Conservation (phyloP, 2,797 vertebrate species). For the Glyptemys insculpta region DNA sequence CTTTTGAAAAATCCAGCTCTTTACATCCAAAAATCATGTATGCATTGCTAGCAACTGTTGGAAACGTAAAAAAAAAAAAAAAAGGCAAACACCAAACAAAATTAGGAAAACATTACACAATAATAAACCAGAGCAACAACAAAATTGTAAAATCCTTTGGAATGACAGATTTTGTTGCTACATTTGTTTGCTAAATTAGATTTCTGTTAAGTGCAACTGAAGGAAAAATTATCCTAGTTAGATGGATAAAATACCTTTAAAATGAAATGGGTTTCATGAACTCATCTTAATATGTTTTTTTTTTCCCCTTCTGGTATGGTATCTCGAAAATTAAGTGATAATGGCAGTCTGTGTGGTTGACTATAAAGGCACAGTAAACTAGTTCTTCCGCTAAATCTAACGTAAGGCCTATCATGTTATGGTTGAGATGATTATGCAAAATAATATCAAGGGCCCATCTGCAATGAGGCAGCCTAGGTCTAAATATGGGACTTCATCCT, state of each 20-base stretch:
- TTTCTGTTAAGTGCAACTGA: conserved; percentile 68
- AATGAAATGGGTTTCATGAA: conserved; percentile 54
- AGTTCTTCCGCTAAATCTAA: neutral
- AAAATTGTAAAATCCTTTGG: conserved; percentile 65
- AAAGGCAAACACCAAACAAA: conserved; percentile 42
- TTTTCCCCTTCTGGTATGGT: too few species aligned
- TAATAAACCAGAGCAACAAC: conserved; percentile 60
- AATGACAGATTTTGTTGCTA: conserved; percentile 63
- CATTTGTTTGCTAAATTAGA: conserved; percentile 65
- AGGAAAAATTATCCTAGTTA: conserved; percentile 67
- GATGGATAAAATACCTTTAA: conserved; percentile 57
- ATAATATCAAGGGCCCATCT: accelerated
- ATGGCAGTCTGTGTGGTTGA: neutral
- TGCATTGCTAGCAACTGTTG: conserved; percentile 10
- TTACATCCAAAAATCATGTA: conserved; percentile 11
- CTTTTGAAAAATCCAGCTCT: neutral
- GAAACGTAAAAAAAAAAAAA: conserved; percentile 21
- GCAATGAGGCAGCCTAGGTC: neutral
- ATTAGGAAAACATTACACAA: conserved; percentile 50
- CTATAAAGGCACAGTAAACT: neutral
- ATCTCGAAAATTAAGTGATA: neutral
- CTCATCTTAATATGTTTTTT: neutral
- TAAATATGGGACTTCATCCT: neutral
- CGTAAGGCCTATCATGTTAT: neutral
- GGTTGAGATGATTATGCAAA: neutral